Evolutionary conservation across 2,113 vertebrate species (phyloP).

Genomic region (Paracanthobrama guichenoti): DNA sequence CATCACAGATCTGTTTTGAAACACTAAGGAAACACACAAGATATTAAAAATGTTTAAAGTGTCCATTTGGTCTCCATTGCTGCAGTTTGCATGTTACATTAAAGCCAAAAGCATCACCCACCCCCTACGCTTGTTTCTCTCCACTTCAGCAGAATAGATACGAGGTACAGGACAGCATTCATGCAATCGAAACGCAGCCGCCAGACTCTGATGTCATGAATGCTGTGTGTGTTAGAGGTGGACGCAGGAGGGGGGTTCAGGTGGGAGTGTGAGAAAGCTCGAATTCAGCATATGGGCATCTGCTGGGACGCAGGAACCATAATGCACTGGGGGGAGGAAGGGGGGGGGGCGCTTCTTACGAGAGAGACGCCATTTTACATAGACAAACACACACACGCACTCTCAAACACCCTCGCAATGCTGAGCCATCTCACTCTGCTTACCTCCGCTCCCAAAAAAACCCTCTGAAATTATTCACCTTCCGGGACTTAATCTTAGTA

Average conservation of each 20-base stretch:
- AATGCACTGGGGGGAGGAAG: conserved; percentile 29
- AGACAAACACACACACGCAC: conserved; percentile 43
- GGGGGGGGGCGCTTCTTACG: not conserved
- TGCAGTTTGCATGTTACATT: not conserved
- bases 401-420: conserved; percentile 21
- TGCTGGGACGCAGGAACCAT: conserved; percentile 52
- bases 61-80: not conserved
- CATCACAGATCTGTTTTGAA: not conserved
- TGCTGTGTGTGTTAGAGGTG: conserved; percentile 25
- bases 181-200: conserved; percentile 18
- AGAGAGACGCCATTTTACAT: conserved; percentile 55
- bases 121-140: not conserved
- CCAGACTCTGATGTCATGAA: conserved; percentile 45
- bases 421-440: conserved; percentile 24
- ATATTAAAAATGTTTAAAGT: not conserved
- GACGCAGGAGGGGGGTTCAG: conserved; percentile 7
- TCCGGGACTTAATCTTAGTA: not conserved
- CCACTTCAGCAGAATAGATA: not conserved
- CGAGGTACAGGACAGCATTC: conserved; percentile 29
- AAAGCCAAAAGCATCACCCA: conserved; percentile 8
- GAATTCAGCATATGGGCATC: conserved; percentile 54
- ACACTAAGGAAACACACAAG: not conserved
- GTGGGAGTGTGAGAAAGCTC: conserved; percentile 43
- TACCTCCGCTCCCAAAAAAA: not conserved
- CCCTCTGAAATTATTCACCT: not conserved